Evolutionary conservation across 2,797 vertebrate genomes (phyloP).

Genomic region (Macropodus opercularis): DNA sequence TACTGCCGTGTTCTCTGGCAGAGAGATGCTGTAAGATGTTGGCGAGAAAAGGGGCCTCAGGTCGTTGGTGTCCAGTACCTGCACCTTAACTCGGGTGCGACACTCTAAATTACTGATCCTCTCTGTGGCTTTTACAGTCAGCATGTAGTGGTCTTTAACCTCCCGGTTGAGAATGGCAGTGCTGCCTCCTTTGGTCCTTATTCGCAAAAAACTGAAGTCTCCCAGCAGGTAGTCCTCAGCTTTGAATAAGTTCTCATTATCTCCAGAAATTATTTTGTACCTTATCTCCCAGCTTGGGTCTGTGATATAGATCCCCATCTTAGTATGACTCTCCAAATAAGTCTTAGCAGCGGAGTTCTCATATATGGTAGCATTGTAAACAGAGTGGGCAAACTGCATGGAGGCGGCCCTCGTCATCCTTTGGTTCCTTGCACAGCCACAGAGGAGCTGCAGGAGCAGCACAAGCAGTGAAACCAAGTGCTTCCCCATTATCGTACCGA

Average conservation of each 20-base stretch:
- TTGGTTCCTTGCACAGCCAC: conserved; percentile 83
- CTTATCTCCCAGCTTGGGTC: conserved; percentile 91
- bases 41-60: conserved; percentile 96
- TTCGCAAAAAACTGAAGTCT: conserved; percentile 97
- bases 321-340: conserved; percentile 91
- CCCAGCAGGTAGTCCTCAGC: conserved; percentile 94
- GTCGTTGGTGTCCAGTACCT: conserved; percentile 98
- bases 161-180: conserved; percentile 97
- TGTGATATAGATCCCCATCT: conserved; percentile 94
- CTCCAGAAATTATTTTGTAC: conserved; percentile 98
- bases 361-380: conserved; percentile 95
- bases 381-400: conserved; percentile 89
- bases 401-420: conserved; percentile 74
- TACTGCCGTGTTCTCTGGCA: conserved; percentile 93
- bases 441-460: conserved; percentile 85
- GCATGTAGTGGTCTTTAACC: conserved; percentile 93
- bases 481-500: conserved; percentile 88
- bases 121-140: conserved; percentile 93
- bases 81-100: conserved; percentile 87
- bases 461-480: conserved; percentile 81
- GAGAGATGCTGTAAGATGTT: conserved; percentile 94
- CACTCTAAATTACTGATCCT: conserved; percentile 88
- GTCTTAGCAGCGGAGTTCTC: conserved; percentile 99
- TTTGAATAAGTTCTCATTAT: conserved; percentile 98
- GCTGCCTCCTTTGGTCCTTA: conserved; percentile 99